A percentile compares a stretch with the other conserved stretches of the same genome.
phyloP scores from a whole-genome alignment of 2,113 vertebrate genomes.

The Pollachius pollachius region DNA sequence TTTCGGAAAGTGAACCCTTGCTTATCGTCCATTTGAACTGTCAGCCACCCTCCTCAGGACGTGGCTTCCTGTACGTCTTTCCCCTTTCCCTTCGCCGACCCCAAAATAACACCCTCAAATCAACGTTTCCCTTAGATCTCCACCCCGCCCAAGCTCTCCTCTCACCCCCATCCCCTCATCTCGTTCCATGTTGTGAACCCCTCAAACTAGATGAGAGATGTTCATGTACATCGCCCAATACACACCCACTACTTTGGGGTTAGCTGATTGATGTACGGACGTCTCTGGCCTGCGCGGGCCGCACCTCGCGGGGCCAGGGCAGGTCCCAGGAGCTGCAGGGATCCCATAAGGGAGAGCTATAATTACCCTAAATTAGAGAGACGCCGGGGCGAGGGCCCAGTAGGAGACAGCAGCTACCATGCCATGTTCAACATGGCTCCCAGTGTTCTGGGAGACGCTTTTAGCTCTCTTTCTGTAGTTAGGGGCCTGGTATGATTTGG shows the following conservation, averaged over 20 bases:
- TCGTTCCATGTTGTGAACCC: too few species aligned
- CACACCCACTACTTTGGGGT: conserved; percentile 53
- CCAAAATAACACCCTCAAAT: too few species aligned
- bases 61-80: too few species aligned
- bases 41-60: too few species aligned
- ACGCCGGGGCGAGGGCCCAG: conserved; percentile 21
- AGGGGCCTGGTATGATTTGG: conserved; percentile 22
- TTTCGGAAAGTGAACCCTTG: too few species aligned
- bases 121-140: too few species aligned
- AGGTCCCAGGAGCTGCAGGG: conserved; percentile 30
- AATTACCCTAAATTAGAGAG: conserved; percentile 67
- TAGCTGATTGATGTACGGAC: conserved; percentile 44
- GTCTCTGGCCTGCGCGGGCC: conserved; percentile 17
- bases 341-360: conserved; percentile 55
- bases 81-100: too few species aligned
- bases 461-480: conserved; percentile 17
- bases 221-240: conserved; percentile 11
- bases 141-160: too few species aligned
- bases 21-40: too few species aligned
- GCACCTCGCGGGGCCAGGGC: conserved; percentile 20
- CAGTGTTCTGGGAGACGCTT: conserved; percentile 19
- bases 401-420: conserved; percentile 47
- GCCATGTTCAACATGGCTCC: conserved; percentile 25
- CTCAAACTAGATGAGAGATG: not conserved
- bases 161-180: too few species aligned